Evolutionary conservation across 2,797 vertebrate genomes (phyloP), one percentile per base, ranked within the genome.

Genomic region (Loriculus beryllinus): DNA sequence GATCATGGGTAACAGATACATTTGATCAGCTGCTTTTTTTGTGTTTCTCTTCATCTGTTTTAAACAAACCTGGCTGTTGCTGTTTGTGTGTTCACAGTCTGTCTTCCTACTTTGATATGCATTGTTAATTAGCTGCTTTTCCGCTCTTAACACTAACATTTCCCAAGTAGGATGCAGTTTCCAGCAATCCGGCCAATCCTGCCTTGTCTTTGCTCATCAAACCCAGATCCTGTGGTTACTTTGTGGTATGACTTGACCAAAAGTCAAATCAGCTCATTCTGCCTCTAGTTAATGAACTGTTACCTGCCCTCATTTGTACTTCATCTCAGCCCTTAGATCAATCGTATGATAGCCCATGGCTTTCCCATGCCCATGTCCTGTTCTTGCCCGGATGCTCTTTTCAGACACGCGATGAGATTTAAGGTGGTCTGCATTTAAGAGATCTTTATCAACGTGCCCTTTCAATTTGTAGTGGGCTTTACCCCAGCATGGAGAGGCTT

Each of bases 101-200:
- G 84, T 60, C 79, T 94, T 77, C 43, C 54, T 67, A 1, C 76
- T 94, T 96, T 81, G 84, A 94, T 90, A 72, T 49, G 76, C 79
- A 83, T 94, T 93, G 92, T 89, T 96, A 96, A 96, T 97, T 89
- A 93, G 90, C 67, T 90, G 80, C 74, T 92, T 56, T 77, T 77
- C 0, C 0, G 76, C 78, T 92, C 63, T 65, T 56, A 39, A 39
- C 63, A 75, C 67, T 39, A 60, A 29, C 4, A 6, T 74, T 81
- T 88, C 82, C 64, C 0, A 6, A 40, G 45, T 7, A 82, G 62
- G 85, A 88, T 84, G 48, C 20, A 6, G 47, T 72, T 93, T 83
- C 63, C 47, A 93, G 56, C 63, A 86, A 37, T 63, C 39, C 43
- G 57, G 45, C 79, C 35, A 67, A 54, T 48, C 5, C 23, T 35